Evolutionary conservation across 2,888 invertebrate species (phyloP).

Genomic region (Biston stratarius): DNA sequence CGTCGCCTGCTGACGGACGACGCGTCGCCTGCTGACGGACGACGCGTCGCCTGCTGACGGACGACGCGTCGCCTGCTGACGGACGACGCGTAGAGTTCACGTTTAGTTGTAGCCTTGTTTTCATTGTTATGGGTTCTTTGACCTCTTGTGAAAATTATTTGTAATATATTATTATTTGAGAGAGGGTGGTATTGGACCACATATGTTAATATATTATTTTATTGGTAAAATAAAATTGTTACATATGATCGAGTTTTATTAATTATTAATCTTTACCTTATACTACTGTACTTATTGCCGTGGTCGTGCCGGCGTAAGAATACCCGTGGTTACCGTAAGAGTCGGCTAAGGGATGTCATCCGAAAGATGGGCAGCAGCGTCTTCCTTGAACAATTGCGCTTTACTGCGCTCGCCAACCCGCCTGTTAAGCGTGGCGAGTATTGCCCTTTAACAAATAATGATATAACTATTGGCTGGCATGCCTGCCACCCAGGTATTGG

Average conservation of each 20-base stretch:
- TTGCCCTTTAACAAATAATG: too few relatives aligned
- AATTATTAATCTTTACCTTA: conserved; percentile 48
- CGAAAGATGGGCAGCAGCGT: too few relatives aligned
- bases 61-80: conserved; percentile 45
- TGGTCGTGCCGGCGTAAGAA: too few relatives aligned
- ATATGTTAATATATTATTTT: conserved; percentile 86
- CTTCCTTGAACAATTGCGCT: too few relatives aligned
- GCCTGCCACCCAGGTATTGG: too few relatives aligned
- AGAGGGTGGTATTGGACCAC: conserved; percentile 84
- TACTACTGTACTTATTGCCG: too few relatives aligned
- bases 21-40: conserved; percentile 47
- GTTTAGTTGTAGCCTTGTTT: conserved; percentile 76
- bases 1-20: too few relatives aligned
- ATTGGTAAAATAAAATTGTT: conserved; percentile 87
- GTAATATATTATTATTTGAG: conserved; percentile 85
- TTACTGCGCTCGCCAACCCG: too few relatives aligned
- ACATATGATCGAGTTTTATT: conserved; percentile 73
- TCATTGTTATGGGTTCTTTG: conserved; percentile 82
- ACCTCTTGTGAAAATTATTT: conserved; percentile 84
- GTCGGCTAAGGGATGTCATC: too few relatives aligned
- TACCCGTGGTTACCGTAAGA: too few relatives aligned
- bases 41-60: conserved; percentile 52
- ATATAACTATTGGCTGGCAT: too few relatives aligned
- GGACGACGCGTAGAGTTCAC: conserved; percentile 56
- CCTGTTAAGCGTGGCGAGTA: too few relatives aligned